Percentiles rank a stretch among this genome's conserved stretches.
Evolutionary conservation across 1,140 invertebrate species (phyloP).

Genomic region (Drosophila punjabiensis): DNA sequence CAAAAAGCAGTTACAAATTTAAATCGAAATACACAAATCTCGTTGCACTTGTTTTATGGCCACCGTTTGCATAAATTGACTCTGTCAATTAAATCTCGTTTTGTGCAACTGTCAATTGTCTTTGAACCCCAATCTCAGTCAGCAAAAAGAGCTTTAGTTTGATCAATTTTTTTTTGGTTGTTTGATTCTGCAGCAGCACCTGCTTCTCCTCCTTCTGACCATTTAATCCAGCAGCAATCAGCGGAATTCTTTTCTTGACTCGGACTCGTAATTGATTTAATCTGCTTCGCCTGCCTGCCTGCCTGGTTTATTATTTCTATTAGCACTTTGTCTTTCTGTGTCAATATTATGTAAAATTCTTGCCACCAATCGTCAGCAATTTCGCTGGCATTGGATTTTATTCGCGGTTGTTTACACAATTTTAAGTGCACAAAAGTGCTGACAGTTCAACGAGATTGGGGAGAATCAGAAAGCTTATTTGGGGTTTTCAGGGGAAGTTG

Average conservation of each 20-base stretch:
- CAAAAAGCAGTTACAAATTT: slow-evolving; percentile 33
- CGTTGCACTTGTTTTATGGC: slow-evolving; percentile 61
- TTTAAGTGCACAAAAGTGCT: slow-evolving; percentile 30
- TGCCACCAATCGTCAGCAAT: slow-evolving; percentile 40
- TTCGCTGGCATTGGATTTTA: slow-evolving; percentile 22
- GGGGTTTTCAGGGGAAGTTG: slow-evolving; percentile 8
- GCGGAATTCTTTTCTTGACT: slow-evolving; percentile 53
- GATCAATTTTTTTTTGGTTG: slow-evolving; percentile 1
- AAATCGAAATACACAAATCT: slow-evolving; percentile 47
- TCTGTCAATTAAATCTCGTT: slow-evolving; percentile 79
- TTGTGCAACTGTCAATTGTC: slow-evolving; percentile 73
- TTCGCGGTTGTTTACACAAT: slow-evolving; percentile 37
- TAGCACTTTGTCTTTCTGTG: slow-evolving; percentile 77
- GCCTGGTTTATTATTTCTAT: slow-evolving; percentile 77
- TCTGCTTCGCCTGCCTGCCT: slow-evolving; percentile 56
- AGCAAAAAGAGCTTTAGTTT: slow-evolving; percentile 43
- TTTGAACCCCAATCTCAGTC: slow-evolving; percentile 18
- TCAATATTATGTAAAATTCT: slow-evolving; percentile 67
- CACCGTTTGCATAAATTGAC: slow-evolving; percentile 78
- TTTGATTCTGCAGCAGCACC: slow-evolving; percentile 13
- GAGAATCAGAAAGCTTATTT: neutral
- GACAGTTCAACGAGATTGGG: slow-evolving; percentile 3
- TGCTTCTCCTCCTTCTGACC: slow-evolving; percentile 7
- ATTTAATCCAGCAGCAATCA: slow-evolving; percentile 55
- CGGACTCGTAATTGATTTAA: slow-evolving; percentile 75